These are phyloP conservation scores for Calypte anna DNA, from an alignment of 2,113 vertebrate genomes.

Conservation along the genomic window DNA sequence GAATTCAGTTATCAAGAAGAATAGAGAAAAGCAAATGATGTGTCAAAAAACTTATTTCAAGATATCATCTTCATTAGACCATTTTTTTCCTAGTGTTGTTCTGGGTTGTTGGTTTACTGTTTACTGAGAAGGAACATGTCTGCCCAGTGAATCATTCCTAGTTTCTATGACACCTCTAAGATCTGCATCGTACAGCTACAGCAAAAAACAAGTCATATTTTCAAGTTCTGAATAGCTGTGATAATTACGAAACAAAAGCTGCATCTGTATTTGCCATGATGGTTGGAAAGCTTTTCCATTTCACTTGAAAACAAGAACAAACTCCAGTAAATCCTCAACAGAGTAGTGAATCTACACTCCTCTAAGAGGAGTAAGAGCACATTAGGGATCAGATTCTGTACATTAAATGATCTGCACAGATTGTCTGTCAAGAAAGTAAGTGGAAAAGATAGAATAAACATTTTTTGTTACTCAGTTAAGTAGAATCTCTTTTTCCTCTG, in stretches of 20 bases:
- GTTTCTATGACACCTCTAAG: slow-evolving; percentile 59
- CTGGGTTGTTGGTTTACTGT: slow-evolving; percentile 10
- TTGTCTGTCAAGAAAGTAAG: not conserved
- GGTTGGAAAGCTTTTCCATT: not conserved
- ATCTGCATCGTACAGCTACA: slow-evolving; percentile 6
- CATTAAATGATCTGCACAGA: not conserved
- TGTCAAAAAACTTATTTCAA: slow-evolving; percentile 13
- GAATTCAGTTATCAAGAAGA: not conserved
- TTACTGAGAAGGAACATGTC: not conserved
- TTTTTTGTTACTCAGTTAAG: not conserved
- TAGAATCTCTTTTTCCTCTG: not conserved
- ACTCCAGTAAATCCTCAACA: not conserved
- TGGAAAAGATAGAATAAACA: not conserved
- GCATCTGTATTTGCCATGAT: not conserved
- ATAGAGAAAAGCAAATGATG: not conserved
- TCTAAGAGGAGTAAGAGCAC: not conserved
- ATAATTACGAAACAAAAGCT: slow-evolving; percentile 33
- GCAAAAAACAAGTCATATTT: slow-evolving; percentile 23
- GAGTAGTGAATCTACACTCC: not conserved
- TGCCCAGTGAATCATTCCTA: slow-evolving; percentile 19
- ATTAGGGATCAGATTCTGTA: not conserved
- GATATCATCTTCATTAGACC: not conserved
- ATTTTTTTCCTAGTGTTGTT: not conserved
- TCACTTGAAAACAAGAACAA: not conserved
- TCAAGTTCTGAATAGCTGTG: slow-evolving; percentile 27